Percentiles rank a stretch among this genome's conserved stretches.
Conservation (phyloP, 2,113 vertebrate genomes). For the Gymnogyps californianus region DNA sequence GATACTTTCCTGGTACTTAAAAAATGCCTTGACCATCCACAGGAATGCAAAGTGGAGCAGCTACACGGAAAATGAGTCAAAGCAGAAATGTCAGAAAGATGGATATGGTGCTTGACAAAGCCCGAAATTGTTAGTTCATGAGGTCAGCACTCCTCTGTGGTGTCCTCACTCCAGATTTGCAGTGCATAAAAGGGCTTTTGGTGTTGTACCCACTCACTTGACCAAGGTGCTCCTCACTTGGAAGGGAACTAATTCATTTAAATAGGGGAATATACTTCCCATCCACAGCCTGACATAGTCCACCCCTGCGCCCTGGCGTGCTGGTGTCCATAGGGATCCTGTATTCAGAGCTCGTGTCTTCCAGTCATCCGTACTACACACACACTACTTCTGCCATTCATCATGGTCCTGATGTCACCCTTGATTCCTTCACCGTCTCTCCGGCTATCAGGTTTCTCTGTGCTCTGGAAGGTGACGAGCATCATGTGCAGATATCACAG, state of each 20-base stretch:
- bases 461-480: neutral
- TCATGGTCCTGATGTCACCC: neutral
- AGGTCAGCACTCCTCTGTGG: neutral
- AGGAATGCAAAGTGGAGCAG: neutral
- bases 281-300: fast-evolving
- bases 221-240: fast-evolving
- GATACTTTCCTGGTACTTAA: neutral
- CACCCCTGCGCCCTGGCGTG: fast-evolving
- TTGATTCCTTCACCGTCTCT: neutral
- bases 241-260: neutral
- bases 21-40: neutral
- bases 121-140: neutral
- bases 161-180: neutral
- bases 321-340: fast-evolving
- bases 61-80: neutral
- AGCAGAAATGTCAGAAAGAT: neutral
- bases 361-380: fast-evolving
- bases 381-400: fast-evolving
- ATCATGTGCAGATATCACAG: neutral
- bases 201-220: fast-evolving
- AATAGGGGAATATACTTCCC: neutral
- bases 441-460: fast-evolving
- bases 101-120: neutral
- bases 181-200: neutral
- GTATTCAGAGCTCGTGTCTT: no score